Conservation (phyloP, 2,113 vertebrate species). For the Aptenodytes forsteri region DNA sequence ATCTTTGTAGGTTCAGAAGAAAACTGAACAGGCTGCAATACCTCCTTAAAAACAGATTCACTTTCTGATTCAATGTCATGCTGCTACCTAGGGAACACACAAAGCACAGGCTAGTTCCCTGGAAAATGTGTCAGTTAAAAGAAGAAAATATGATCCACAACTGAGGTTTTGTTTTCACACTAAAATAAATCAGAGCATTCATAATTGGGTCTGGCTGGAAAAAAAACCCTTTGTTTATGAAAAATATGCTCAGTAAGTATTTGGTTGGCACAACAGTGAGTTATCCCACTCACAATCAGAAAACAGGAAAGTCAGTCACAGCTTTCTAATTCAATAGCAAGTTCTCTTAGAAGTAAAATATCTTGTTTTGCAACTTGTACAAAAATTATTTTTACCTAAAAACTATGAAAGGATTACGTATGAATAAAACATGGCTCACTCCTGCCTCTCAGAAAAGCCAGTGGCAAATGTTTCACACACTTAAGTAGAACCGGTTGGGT, state of each 20-base stretch:
- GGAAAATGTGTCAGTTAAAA: not conserved
- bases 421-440: not conserved
- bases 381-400: not conserved
- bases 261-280: not conserved
- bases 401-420: constrained; percentile 1
- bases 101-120: not conserved
- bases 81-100: not conserved
- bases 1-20: not conserved
- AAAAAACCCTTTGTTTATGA: not conserved
- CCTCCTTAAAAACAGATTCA: not conserved
- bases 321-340: not conserved
- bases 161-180: not conserved
- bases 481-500: not conserved
- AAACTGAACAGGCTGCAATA: not conserved
- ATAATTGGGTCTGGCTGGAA: not conserved
- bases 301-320: not conserved
- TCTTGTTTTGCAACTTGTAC: not conserved
- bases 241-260: not conserved
- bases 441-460: not conserved
- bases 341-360: not conserved
- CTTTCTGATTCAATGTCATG: not conserved
- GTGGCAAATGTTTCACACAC: not conserved
- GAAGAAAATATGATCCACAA: not conserved
- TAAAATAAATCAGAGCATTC: not conserved
- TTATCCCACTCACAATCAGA: not conserved